phyloP scores from a whole-genome alignment of 2,888 invertebrate species.

The Acanthococcus lagerstroemiae region DNA sequence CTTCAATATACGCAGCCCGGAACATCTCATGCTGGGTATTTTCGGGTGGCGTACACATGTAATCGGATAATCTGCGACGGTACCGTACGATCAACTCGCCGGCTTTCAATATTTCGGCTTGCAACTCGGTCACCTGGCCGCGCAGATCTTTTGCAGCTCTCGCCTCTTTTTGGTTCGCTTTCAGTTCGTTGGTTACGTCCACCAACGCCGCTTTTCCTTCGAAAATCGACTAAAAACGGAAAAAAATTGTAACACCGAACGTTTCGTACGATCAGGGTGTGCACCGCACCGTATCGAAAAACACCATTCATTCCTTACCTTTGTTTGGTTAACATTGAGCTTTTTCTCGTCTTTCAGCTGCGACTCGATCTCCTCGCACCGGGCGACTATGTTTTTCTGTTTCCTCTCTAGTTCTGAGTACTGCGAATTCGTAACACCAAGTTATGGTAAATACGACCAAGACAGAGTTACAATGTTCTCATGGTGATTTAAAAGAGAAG shows the following conservation, averaged over 20 bases:
- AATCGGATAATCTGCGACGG: background rate
- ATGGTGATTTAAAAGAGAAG: too few relatives aligned
- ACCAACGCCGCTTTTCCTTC: constrained; percentile 43
- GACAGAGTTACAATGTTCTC: too few relatives aligned
- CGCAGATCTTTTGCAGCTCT: constrained; percentile 46
- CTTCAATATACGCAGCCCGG: background rate
- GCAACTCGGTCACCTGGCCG: constrained; percentile 47
- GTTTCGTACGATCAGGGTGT: background rate
- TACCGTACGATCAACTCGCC: constrained; percentile 41
- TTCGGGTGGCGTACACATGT: background rate
- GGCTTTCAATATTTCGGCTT: constrained; percentile 46
- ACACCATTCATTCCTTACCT: constrained; percentile 21
- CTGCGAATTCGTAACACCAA: too few relatives aligned
- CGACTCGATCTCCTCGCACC: constrained; percentile 42
- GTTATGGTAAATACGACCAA: too few relatives aligned
- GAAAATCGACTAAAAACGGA: constrained; percentile 39
- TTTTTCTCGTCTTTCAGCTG: constrained; percentile 46
- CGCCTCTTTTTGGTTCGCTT: constrained; percentile 45
- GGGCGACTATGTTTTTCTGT: constrained; percentile 42
- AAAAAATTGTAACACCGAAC: constrained; percentile 9
- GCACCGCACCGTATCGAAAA: background rate
- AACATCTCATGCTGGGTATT: background rate
- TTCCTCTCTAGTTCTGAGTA: constrained; percentile 48
- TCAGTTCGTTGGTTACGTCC: constrained; percentile 43
- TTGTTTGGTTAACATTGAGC: constrained; percentile 37